A percentile compares a stretch with the other conserved stretches of the same genome.
These are phyloP conservation scores for Cichlasoma orientale DNA, from an alignment of 2,797 vertebrate genomes.

Conservation along the genomic window DNA sequence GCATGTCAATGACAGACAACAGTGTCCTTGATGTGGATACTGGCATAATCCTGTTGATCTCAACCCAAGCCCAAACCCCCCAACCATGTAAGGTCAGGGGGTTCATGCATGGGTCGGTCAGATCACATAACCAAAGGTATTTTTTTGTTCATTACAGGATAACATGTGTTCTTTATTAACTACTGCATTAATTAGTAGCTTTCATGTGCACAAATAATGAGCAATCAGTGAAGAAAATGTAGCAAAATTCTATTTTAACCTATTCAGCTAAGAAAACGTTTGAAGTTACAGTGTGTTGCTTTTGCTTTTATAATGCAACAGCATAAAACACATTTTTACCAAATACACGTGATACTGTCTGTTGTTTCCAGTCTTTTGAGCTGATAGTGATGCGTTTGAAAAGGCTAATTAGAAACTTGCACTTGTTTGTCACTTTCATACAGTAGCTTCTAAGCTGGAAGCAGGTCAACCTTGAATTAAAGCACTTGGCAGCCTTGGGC, in stretches of 20 bases:
- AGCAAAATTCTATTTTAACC: not conserved
- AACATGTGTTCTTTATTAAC: not conserved
- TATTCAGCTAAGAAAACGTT: not conserved
- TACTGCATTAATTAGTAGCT: not conserved
- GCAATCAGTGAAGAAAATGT: not conserved
- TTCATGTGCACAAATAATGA: not conserved
- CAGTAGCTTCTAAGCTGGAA: not conserved
- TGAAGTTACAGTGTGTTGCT: too few relatives aligned
- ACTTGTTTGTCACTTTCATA: not conserved
- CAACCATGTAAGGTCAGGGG: too few relatives aligned
- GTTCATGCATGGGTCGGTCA: too few relatives aligned
- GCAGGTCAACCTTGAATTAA: slow-evolving; percentile 3
- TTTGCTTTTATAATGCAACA: too few relatives aligned
- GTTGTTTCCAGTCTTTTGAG: not conserved
- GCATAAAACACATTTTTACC: too few relatives aligned
- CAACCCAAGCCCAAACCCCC: too few relatives aligned
- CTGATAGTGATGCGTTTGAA: not conserved
- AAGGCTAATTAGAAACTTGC: not conserved
- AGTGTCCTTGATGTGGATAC: too few relatives aligned
- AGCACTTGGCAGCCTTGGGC: not conserved
- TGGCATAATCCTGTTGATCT: too few relatives aligned
- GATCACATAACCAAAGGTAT: too few relatives aligned
- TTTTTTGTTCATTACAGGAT: not conserved
- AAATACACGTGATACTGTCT: not conserved
- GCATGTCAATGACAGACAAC: too few relatives aligned